phyloP scores from a whole-genome alignment of 2,888 invertebrate genomes.

The Copidosoma aretas region DNA sequence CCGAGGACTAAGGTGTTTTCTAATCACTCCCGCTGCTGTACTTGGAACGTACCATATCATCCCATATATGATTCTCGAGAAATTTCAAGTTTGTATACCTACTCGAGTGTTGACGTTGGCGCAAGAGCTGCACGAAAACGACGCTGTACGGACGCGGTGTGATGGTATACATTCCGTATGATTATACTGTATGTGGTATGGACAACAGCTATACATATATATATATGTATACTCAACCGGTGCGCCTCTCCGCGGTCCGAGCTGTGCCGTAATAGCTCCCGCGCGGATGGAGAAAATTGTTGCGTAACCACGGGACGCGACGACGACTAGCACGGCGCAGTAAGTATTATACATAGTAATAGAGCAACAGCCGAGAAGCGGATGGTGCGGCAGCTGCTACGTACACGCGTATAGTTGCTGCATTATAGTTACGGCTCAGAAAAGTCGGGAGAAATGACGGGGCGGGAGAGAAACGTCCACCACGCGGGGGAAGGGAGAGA shows the following conservation, averaged over 20 bases:
- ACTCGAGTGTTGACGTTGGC: no score
- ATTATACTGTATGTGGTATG: not conserved
- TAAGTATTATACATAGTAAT: no score
- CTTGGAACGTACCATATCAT: no score
- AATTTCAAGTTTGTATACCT: no score
- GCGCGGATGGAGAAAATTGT: slow-evolving; percentile 21
- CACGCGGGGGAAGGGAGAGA: slow-evolving; percentile 13
- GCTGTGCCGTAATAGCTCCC: not conserved
- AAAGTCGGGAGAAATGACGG: not conserved
- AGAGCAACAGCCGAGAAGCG: not conserved
- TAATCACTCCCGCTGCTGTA: no score
- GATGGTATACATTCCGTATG: not conserved
- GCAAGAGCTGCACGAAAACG: no score
- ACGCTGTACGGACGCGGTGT: no score
- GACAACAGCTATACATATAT: not conserved
- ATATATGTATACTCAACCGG: not conserved
- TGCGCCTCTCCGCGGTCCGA: not conserved
- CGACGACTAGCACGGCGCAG: no score
- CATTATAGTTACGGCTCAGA: no score
- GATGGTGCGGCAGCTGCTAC: not conserved
- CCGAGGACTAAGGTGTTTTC: no score
- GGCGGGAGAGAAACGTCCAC: not conserved
- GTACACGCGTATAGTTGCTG: not conserved
- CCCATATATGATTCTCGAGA: no score
- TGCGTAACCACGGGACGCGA: slow-evolving; percentile 33